Evolutionary conservation across 2,797 vertebrate species (phyloP), one percentile per base, ranked within the genome.

Genomic region (Myripristis jacobus): DNA sequence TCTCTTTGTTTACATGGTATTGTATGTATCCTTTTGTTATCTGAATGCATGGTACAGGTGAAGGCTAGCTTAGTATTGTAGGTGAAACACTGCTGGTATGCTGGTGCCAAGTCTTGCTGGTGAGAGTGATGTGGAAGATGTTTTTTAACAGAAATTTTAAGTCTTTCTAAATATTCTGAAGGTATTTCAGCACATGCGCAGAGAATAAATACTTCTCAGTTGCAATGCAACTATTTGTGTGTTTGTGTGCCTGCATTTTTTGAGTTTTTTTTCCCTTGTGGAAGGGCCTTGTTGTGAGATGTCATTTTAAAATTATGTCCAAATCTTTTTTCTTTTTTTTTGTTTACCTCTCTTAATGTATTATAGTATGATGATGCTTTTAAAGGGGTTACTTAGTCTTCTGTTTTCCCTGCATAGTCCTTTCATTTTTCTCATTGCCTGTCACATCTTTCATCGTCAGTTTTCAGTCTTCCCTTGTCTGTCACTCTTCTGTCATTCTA

Each of bases 161-260:
- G 75, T 81, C 36, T 87, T 89, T 84, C 63, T 74, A 79, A 87
- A 87, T 86, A 75, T 80, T 80, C 64, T 80, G 60, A 70, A 78
- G 57, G 77, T 66, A 77, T 85, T 82, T 87, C 79, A 80, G 81
- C 75, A 88, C 76, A 58, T 82, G 82, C 68, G 51, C 81, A 82
- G 86, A 87, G 85, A 93, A 91, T 91, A 91, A 91, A 91, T 75
- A 70, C 24, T 86, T 92, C 76, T 91, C 83, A 59, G 79, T 76
- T 89, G 85, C 81, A 82, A 87, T 75, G 80, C 66, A 73, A 58
- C 65, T n/a, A n/a, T 55, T 52, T 47, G 13, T 46, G 59, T 81
- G 69, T 85, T 71, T 79, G 43, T 53, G 71, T 74, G 19, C 60
- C 46, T 72, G 66, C 50, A 21, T 25, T 64, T 53, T 44, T 72